Base-by-base conservation (phyloP, 2,797 vertebrate genomes). In the Spatula versicolor region DNA sequence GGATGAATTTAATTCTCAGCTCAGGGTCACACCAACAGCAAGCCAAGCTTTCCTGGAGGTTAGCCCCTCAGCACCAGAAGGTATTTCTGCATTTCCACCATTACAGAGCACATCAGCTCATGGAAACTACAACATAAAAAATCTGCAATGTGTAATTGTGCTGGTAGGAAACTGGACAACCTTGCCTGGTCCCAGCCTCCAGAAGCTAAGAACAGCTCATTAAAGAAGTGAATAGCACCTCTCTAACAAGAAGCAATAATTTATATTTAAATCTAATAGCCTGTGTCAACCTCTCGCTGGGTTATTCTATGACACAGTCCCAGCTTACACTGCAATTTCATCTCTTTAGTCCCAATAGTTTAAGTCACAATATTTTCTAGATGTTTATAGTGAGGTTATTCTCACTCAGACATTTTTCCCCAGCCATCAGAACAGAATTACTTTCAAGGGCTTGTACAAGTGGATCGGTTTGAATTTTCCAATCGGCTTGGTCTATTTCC, bases 401-500 rank as follows among this genome's bases (percentile, higher is more conserved):
- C 67, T 66, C 82, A 28, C 37, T 88, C 20, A 63, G 7, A n/a
- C 22, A 16, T 73, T 96, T 91, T 75, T 7, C 33, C 50, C 41
- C 41, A 80, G 31, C 28, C 30, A 76, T 81, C 22, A 28, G 45
- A 91, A 73, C 5, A 50, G 39, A 92, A 86, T 72, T 93, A 56
- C 69, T 88, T 88, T 95, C 74, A 67, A 64, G 63, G 35, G 69
- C 76, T 84, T 72, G 7, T 41, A 31, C 37, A 79, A 86, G 37
- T 45, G 73, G 20, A 79, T 71, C 52, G 10, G 74, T 91, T 35
- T 92, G 85, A 90, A 50, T 93, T 93, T 90, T 93, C 41, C 63
- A 79, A 7, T 64, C 66, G 79, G 55, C 46, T 89, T 64, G n/a
- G 58, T 91, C 55, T 88, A 21, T 48, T 93, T 95, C 91, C 82